Evolutionary conservation across 2,113 vertebrate species (phyloP), one percentile per base, ranked within the genome.

Genomic region (Crotalus tigris): DNA sequence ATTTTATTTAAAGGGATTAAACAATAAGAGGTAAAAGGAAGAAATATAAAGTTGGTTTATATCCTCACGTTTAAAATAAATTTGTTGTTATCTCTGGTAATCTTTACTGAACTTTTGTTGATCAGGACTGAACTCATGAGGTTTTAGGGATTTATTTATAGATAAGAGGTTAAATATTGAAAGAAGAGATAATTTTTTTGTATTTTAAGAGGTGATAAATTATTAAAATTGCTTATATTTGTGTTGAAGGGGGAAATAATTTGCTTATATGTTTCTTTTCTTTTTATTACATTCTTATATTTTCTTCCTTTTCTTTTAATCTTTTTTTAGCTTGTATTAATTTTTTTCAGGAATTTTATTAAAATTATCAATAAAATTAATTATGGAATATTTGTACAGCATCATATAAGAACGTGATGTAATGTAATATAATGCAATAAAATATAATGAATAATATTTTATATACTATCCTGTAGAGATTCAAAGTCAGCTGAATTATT

Each of bases 401-500:
- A 57, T 57, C 55, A 57, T 57, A 57, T 5, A 57, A 19, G 55
- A 51, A 51, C 1, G 55, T 57, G 19, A 57, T 57, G 55, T 57
- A 5, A 57, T 57, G 15, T 57, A 19, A 19, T 19, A 5, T 57
- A 19, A 57, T 57, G 15, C 19, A 57, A 19, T 57, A 57, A 15
- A 57, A 57, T 15, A 19, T 21, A 57, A 57, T 57, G 17, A 15
- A 55, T 55, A 55, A 17, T 57, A 57, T 21, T 19, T 57, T 57
- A 19, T 57, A 57, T 57, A 57, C 15, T 19, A 57, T 57, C 19
- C 55, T 19, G 15, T 57, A 57, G 55, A 81, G 17, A 21, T 81
- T 81, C 75, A 51, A 88, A 58, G n/a, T 95, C 69, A 90, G 87
- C 85, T 87, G 51, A 94, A 89, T 92, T 3, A 0, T 94, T 96